Percentiles rank a stretch among this genome's conserved stretches.
Evolutionary conservation across 2,113 vertebrate species (phyloP).

Genomic region (Phrynosoma blainvillii): DNA sequence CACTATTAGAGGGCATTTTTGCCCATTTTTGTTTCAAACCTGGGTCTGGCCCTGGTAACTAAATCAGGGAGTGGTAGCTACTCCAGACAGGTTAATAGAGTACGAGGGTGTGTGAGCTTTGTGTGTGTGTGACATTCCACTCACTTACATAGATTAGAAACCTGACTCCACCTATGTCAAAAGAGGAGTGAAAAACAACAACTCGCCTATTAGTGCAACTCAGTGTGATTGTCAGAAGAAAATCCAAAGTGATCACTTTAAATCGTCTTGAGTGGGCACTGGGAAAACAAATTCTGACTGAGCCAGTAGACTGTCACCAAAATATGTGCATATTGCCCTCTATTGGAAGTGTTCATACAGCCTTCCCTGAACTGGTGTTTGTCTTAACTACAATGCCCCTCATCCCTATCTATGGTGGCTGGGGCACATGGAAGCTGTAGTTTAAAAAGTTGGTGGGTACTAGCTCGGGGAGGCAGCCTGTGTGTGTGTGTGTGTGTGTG

Average conservation of each 20-base stretch:
- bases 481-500: not conserved
- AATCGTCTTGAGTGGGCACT: not conserved
- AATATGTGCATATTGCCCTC: not conserved
- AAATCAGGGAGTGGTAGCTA: not conserved
- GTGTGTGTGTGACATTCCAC: not conserved
- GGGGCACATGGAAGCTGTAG: not conserved
- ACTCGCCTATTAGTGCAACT: not conserved
- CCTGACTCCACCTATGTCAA: conserved; percentile 2
- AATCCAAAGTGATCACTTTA: not conserved
- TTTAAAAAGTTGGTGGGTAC: not conserved
- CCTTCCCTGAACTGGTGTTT: not conserved
- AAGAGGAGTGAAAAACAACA: not conserved
- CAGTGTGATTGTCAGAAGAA: not conserved
- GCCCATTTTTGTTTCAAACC: not conserved
- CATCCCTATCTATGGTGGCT: not conserved
- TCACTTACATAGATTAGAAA: not conserved
- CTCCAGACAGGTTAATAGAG: not conserved
- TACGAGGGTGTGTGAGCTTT: not conserved
- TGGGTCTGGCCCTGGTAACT: not conserved
- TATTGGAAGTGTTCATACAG: not conserved
- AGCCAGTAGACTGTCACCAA: too few species aligned
- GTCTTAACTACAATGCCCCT: not conserved
- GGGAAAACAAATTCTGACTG: too few species aligned
- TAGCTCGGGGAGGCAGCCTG: not conserved
- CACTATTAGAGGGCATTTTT: too few species aligned